Evolutionary conservation across 2,113 vertebrate species (phyloP).

Genomic region (Solenodon paradoxus): DNA sequence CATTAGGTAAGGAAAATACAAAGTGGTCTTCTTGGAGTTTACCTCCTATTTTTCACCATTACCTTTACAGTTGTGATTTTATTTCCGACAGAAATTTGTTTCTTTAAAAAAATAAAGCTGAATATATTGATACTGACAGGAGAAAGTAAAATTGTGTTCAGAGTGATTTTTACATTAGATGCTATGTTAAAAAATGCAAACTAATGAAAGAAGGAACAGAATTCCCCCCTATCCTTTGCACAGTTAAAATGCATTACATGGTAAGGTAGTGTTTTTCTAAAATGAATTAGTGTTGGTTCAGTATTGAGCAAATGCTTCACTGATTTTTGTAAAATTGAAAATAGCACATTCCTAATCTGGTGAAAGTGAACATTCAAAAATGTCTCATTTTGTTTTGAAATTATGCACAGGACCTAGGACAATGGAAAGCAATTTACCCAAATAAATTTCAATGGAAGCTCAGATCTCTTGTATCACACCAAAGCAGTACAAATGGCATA

Average conservation of each 20-base stretch:
- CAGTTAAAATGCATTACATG: not conserved
- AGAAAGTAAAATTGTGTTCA: conserved; percentile 19
- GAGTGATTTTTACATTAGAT: conserved; percentile 19
- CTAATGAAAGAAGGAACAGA: conserved; percentile 14
- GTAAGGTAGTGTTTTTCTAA: conserved; percentile 10
- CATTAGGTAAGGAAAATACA: not conserved
- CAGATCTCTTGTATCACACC: conserved; percentile 14
- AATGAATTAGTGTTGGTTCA: not conserved
- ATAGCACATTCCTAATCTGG: conserved; percentile 19
- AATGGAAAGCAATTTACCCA: not conserved
- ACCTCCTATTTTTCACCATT: not conserved
- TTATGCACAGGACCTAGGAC: not conserved
- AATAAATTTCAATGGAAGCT: not conserved
- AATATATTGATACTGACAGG: conserved; percentile 19
- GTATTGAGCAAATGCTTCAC: conserved; percentile 29
- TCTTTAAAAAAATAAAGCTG: conserved; percentile 18
- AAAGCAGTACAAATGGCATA: conserved; percentile 62
- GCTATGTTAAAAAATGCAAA: not conserved
- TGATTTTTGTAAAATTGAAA: conserved; percentile 51
- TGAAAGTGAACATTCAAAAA: conserved; percentile 45
- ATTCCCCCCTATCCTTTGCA: not conserved
- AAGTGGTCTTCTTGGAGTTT: not conserved
- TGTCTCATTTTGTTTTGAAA: not conserved
- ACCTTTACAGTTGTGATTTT: conserved; percentile 7
- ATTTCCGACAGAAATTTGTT: not conserved